Evolutionary conservation across 2,888 invertebrate genomes (phyloP).

Genomic region (Deroplatys truncata): DNA sequence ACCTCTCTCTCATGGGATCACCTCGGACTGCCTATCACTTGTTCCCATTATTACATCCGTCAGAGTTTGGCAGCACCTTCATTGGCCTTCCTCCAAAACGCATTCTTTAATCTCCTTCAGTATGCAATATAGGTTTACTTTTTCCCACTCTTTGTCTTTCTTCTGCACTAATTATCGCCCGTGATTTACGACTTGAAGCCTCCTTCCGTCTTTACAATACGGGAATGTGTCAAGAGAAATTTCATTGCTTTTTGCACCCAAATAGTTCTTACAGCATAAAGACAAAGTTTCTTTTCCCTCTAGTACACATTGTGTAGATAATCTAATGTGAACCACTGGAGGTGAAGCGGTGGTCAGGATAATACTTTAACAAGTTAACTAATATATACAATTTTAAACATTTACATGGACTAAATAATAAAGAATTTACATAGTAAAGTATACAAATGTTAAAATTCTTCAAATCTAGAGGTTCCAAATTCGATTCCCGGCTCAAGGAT

Average conservation of each 20-base stretch:
- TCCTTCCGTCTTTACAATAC: not conserved
- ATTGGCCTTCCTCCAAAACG: not conserved
- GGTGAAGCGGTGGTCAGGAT: too few relatives aligned
- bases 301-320: too few relatives aligned
- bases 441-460: too few relatives aligned
- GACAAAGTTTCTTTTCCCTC: not conserved
- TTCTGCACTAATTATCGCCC: not conserved
- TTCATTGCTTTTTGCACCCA: not conserved
- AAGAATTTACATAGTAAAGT: too few relatives aligned
- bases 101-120: not conserved
- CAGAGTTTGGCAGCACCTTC: not conserved
- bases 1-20: not conserved
- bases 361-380: too few relatives aligned
- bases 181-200: not conserved
- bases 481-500: too few relatives aligned
- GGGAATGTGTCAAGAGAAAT: not conserved
- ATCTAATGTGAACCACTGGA: too few relatives aligned
- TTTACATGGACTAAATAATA: too few relatives aligned
- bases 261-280: not conserved
- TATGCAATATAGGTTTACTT: not conserved
- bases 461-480: too few relatives aligned
- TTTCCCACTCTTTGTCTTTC: not conserved
- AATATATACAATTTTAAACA: too few relatives aligned
- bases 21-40: not conserved
- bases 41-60: not conserved